A percentile compares a stretch with the other conserved stretches of the same genome.
phyloP scores from a whole-genome alignment of 2,888 invertebrate genomes.

The Agrotis ipsilon region DNA sequence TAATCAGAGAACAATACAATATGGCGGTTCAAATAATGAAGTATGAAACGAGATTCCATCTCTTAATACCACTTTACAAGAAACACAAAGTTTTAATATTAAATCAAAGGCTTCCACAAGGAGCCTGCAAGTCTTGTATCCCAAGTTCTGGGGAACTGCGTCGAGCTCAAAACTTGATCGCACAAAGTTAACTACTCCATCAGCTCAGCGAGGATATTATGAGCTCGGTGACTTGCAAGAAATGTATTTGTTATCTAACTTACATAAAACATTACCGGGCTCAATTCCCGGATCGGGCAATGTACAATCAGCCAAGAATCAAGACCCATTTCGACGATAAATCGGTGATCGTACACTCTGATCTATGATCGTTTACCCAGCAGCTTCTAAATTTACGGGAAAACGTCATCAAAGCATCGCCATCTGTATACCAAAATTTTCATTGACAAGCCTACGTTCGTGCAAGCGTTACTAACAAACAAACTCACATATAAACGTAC shows the following conservation, averaged over 20 bases:
- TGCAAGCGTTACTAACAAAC: no score
- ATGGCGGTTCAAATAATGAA: neutral
- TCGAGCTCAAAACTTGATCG: slow-evolving; percentile 12
- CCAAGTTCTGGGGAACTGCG: slow-evolving; percentile 7
- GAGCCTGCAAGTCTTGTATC: slow-evolving; percentile 2
- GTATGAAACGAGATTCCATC: neutral
- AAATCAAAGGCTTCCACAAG: slow-evolving; percentile 17
- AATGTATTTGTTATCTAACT: neutral
- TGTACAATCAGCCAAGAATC: no score
- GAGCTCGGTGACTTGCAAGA: neutral
- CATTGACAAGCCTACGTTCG: no score
- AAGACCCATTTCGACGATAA: no score
- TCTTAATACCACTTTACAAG: slow-evolving; percentile 6
- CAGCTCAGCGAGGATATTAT: slow-evolving; percentile 8
- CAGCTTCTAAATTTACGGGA: no score
- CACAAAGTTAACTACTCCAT: slow-evolving; percentile 40
- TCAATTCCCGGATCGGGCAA: no score
- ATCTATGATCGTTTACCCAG: no score
- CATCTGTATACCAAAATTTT: no score
- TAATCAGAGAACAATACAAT: neutral
- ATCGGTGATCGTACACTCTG: no score
- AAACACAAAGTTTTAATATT: slow-evolving; percentile 19
- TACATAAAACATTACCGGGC: no score
- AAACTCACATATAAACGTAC: neutral
- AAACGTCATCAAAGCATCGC: no score